phyloP scores from a whole-genome alignment of 2,888 invertebrate species.

The Oligia strigilis region DNA sequence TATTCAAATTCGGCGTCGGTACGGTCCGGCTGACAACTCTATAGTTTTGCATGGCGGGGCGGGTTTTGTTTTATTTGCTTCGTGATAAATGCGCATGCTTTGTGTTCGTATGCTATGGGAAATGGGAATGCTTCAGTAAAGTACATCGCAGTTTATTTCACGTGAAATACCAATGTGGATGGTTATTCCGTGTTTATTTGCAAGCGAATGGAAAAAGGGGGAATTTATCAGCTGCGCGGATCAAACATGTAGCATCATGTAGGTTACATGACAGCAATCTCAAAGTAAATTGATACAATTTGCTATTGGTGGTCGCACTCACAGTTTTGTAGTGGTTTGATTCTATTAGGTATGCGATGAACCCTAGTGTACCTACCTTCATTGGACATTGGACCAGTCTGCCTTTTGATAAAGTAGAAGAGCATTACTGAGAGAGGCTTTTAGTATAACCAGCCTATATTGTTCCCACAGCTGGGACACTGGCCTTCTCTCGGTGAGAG shows the following conservation, averaged over 20 bases:
- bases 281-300: too few relatives aligned
- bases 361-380: too few relatives aligned
- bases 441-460: neutral
- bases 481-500: too few relatives aligned
- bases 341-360: too few relatives aligned
- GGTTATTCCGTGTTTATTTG: conserved; percentile 53
- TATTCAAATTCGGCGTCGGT: conserved; percentile 64
- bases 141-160: conserved; percentile 60
- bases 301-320: too few relatives aligned
- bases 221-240: too few relatives aligned
- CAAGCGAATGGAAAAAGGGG: neutral
- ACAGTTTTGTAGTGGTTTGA: too few relatives aligned
- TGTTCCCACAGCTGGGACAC: too few relatives aligned
- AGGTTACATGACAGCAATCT: too few relatives aligned
- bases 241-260: too few relatives aligned
- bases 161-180: conserved; percentile 55
- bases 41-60: conserved; percentile 53
- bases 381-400: too few relatives aligned
- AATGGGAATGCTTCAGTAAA: conserved; percentile 56
- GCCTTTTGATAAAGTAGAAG: neutral
- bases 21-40: conserved; percentile 63
- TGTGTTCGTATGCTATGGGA: conserved; percentile 56
- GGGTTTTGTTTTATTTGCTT: conserved; percentile 59
- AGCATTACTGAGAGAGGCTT: neutral
- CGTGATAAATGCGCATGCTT: conserved; percentile 67